A percentile compares a stretch with the other conserved stretches of the same genome.
phyloP scores from a whole-genome alignment of 2,113 vertebrate species.

The Hoplias malabaricus region DNA sequence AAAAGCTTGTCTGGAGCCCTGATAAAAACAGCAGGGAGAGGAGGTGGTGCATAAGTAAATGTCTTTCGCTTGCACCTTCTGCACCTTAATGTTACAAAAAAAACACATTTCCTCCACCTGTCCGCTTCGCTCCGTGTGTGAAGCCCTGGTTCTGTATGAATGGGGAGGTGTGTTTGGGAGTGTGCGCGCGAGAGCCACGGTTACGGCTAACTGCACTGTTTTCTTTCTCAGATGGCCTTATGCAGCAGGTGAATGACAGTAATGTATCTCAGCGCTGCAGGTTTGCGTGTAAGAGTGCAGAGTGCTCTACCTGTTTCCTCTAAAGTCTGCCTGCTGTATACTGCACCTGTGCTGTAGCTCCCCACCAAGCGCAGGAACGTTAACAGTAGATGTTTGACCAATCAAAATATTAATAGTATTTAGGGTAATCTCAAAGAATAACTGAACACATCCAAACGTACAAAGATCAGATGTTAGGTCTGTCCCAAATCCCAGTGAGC shows the following conservation, averaged over 20 bases:
- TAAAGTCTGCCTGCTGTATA: constrained; percentile 47
- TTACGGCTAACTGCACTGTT: constrained; percentile 91
- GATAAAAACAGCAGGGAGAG: too few relatives aligned
- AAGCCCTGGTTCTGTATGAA: too few relatives aligned
- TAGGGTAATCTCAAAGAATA: too few relatives aligned
- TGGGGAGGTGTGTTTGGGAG: background rate
- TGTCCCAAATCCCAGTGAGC: too few relatives aligned
- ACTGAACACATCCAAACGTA: too few relatives aligned
- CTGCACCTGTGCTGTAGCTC: constrained; percentile 91
- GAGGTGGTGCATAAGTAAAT: too few relatives aligned
- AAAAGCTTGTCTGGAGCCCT: too few relatives aligned
- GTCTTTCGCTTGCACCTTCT: background rate
- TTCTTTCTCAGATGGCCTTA: constrained; percentile 97
- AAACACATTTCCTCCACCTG: too few relatives aligned
- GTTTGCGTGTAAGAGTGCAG: constrained; percentile 98
- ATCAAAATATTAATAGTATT: too few relatives aligned
- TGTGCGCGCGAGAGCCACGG: background rate
- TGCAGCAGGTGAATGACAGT: constrained; percentile 98
- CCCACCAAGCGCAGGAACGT: background rate
- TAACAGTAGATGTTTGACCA: too few relatives aligned
- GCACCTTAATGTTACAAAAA: background rate
- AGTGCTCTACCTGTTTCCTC: constrained; percentile 83
- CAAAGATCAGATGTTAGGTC: too few relatives aligned
- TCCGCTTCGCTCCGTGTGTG: too few relatives aligned
- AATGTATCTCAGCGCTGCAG: constrained; percentile 94